These are phyloP conservation scores for Meda fulgida DNA, from an alignment of 2,797 vertebrate genomes.

Conservation along the genomic window DNA sequence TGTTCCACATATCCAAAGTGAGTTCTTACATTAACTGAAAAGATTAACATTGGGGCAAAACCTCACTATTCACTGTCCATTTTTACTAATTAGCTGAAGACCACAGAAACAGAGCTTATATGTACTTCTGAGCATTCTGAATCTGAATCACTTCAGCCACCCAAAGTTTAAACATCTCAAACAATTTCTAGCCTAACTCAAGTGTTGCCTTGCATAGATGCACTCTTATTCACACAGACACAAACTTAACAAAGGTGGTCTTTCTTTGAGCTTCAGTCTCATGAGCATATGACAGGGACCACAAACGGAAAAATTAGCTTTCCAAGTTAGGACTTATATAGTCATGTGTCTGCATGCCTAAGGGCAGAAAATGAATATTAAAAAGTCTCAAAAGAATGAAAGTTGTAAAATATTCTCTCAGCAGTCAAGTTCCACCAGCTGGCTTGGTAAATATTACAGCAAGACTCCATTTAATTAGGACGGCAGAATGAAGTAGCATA, in stretches of 20 bases:
- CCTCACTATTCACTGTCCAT: not conserved
- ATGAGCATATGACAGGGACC: conserved; percentile 6
- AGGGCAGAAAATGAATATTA: conserved; percentile 17
- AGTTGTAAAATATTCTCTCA: conserved; percentile 9
- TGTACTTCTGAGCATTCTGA: not conserved
- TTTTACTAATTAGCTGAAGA: conserved; percentile 16
- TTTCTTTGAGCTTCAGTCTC: conserved; percentile 11
- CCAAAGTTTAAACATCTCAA: conserved; percentile 24
- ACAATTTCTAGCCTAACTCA: conserved; percentile 6
- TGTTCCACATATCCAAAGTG: not conserved
- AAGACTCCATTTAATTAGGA: conserved; percentile 26
- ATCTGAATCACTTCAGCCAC: conserved; percentile 1
- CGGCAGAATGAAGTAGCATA: not conserved
- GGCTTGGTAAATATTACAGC: conserved; percentile 16
- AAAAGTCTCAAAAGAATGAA: conserved; percentile 22
- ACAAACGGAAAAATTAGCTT: not conserved
- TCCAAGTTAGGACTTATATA: conserved; percentile 9
- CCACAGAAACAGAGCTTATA: not conserved
- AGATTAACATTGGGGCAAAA: not conserved
- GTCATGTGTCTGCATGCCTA: conserved; percentile 39
- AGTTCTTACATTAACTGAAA: not conserved
- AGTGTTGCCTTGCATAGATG: conserved; percentile 2
- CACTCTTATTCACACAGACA: not conserved
- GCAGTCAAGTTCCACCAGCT: conserved; percentile 13
- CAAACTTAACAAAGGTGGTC: conserved; percentile 26